Evolutionary conservation across 2,113 vertebrate species (phyloP).

Genomic region (Anhinga rufa): DNA sequence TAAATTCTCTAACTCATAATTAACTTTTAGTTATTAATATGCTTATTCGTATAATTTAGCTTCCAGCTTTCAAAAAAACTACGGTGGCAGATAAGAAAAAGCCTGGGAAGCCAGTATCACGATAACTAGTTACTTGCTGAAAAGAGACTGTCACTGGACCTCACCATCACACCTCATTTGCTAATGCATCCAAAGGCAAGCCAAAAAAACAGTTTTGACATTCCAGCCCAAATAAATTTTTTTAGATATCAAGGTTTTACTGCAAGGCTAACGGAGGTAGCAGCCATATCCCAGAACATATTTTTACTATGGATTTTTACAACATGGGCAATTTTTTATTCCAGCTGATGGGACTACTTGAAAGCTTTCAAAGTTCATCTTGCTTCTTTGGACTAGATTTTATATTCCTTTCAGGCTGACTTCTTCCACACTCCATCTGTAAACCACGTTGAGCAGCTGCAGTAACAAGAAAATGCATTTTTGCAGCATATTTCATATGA

Average conservation of each 20-base stretch:
- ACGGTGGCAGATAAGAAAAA: background rate
- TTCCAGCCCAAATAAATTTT: background rate
- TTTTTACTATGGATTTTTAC: background rate
- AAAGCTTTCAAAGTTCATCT: background rate
- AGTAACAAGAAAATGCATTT: background rate
- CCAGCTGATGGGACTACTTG: background rate
- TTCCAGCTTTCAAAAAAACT: conserved; percentile 25
- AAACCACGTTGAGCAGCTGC: background rate
- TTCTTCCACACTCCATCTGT: background rate
- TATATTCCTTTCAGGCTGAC: background rate
- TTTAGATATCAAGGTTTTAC: background rate
- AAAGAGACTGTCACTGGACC: background rate
- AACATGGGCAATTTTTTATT: background rate
- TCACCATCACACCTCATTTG: background rate
- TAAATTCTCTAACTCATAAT: background rate
- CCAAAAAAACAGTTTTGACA: background rate
- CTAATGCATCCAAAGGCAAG: background rate
- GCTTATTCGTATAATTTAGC: conserved; percentile 65
- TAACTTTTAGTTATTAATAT: conserved; percentile 42
- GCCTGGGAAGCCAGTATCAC: background rate
- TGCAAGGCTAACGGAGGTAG: background rate
- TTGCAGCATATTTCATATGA: background rate
- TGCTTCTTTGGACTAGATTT: background rate
- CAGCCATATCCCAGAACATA: background rate
- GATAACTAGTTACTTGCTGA: background rate